A percentile compares a stretch with the other conserved stretches of the same genome.
Evolutionary conservation across 2,888 invertebrate species (phyloP).

Genomic region (Oligia latruncula): DNA sequence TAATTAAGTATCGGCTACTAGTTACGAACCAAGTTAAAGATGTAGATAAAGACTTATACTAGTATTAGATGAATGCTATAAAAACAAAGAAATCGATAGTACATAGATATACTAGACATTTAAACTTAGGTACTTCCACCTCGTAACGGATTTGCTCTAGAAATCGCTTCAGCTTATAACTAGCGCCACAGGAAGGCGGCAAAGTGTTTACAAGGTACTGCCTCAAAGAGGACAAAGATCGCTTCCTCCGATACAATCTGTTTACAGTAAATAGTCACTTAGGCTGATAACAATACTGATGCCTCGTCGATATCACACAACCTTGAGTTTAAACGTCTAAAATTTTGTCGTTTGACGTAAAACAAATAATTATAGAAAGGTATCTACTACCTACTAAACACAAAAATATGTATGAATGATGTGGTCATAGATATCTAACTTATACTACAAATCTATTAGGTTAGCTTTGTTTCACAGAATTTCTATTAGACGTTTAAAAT

Average conservation of each 20-base stretch:
- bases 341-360: conserved; percentile 52
- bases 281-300: conserved; percentile 58
- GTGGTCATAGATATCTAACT: not conserved
- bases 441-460: not conserved
- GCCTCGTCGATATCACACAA: conserved; percentile 44
- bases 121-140: too few species aligned
- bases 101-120: not conserved
- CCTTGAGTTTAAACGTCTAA: conserved; percentile 59
- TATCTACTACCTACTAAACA: not conserved
- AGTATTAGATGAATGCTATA: not conserved
- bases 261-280: conserved; percentile 68
- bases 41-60: not conserved
- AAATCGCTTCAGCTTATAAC: conserved; percentile 26
- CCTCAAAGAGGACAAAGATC: conserved; percentile 71
- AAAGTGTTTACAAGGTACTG: conserved; percentile 69
- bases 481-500: not conserved
- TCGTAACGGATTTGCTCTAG: not conserved
- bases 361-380: not conserved
- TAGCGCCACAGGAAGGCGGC: conserved; percentile 49
- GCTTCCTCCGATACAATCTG: conserved; percentile 75
- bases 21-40: not conserved
- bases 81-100: not conserved
- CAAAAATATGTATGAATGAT: not conserved
- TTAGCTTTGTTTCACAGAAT: not conserved
- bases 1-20: not conserved